These are phyloP conservation scores for Allophyes oxyacanthae DNA, from an alignment of 2,888 invertebrate species.

Conservation along the genomic window DNA sequence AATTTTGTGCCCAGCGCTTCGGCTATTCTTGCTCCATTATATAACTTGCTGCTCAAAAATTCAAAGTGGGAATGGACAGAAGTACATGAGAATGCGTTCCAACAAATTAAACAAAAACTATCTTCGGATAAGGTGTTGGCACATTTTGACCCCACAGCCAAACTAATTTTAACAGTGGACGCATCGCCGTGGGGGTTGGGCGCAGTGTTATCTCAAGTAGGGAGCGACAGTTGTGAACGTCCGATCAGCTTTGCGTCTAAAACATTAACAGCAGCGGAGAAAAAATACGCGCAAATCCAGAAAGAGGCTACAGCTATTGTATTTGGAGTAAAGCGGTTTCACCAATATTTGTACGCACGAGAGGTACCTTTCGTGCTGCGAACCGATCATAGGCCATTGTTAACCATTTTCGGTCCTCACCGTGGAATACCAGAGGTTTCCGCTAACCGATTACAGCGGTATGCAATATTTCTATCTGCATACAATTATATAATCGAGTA, in stretches of 20 bases:
- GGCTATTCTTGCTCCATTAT: background rate
- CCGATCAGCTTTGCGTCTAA: slow-evolving; percentile 3
- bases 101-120: background rate
- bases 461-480: no score
- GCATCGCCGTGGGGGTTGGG: background rate
- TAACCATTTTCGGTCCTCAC: background rate
- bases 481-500: no score
- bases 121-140: background rate
- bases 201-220: slow-evolving; percentile 1
- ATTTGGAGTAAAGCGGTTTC: background rate
- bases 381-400: background rate
- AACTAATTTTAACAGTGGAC: background rate
- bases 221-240: background rate
- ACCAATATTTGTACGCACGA: background rate
- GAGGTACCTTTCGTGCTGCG: background rate
- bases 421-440: background rate
- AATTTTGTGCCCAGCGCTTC: slow-evolving; percentile 2
- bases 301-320: slow-evolving; percentile 1
- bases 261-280: background rate
- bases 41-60: slow-evolving; percentile 2
- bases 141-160: background rate
- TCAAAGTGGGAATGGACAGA: background rate
- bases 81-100: background rate
- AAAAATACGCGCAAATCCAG: background rate
- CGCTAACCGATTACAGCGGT: no score